Evolutionary conservation across 2,888 invertebrate species (phyloP).

Genomic region (Zygaena filipendulae): DNA sequence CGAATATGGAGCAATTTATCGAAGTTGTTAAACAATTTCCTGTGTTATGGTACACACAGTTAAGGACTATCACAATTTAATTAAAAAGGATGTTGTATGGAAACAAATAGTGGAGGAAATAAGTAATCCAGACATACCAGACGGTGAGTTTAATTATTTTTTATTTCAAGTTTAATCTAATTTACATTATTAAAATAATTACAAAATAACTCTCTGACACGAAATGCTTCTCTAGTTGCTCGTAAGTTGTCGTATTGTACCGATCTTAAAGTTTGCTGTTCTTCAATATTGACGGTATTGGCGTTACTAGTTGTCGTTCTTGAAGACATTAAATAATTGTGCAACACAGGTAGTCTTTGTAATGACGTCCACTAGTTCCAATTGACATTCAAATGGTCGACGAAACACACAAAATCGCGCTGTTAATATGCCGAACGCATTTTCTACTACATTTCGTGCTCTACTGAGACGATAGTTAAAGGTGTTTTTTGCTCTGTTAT

Average conservation of each 20-base stretch:
- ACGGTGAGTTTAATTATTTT: slow-evolving; percentile 18
- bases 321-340: slow-evolving; percentile 18
- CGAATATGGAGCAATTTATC: slow-evolving; percentile 16
- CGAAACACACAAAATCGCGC: slow-evolving; percentile 14
- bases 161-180: slow-evolving; percentile 14
- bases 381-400: slow-evolving; percentile 19
- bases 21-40: slow-evolving; percentile 1
- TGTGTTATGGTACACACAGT: slow-evolving; percentile 2
- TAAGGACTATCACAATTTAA: slow-evolving; percentile 18
- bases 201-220: slow-evolving; percentile 19
- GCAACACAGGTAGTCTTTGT: slow-evolving; percentile 15
- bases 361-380: slow-evolving; percentile 17
- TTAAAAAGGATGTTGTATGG: slow-evolving; percentile 18
- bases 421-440: slow-evolving; percentile 13
- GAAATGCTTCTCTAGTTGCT: slow-evolving; percentile 19
- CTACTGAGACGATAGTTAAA: slow-evolving; percentile 16
- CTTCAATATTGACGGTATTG: slow-evolving; percentile 17
- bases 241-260: slow-evolving; percentile 18
- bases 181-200: slow-evolving; percentile 19
- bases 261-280: slow-evolving; percentile 16
- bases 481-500: slow-evolving; percentile 12
- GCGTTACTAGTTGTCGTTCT: slow-evolving; percentile 15
- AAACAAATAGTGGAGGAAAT: slow-evolving; percentile 18
- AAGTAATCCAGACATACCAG: slow-evolving; percentile 18
- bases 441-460: slow-evolving; percentile 15